These are phyloP conservation scores for Bathynomus jamesi DNA, from an alignment of 1,140 invertebrate species.

Conservation along the genomic window DNA sequence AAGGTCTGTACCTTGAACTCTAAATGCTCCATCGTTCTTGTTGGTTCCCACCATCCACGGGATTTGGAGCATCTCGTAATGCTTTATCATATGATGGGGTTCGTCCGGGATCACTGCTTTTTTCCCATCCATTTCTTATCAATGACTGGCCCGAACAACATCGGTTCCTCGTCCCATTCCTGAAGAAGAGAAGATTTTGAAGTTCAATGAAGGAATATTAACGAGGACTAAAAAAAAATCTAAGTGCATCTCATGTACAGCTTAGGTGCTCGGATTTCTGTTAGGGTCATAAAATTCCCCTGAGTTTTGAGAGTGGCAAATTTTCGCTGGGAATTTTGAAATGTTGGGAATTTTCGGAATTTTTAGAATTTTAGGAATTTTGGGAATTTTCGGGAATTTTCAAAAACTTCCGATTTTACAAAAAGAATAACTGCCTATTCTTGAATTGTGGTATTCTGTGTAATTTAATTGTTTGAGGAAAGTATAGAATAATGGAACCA, in stretches of 20 bases:
- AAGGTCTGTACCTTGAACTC: slow-evolving; percentile 28
- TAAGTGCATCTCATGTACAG: too few relatives aligned
- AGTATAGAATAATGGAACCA: background rate
- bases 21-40: slow-evolving; percentile 38
- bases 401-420: background rate
- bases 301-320: too few relatives aligned
- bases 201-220: too few relatives aligned
- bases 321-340: background rate
- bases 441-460: too few relatives aligned
- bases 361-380: background rate
- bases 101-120: slow-evolving; percentile 35
- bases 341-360: background rate
- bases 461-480: too few relatives aligned
- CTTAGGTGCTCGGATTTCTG: too few relatives aligned
- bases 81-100: slow-evolving; percentile 36
- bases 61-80: slow-evolving; percentile 36
- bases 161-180: slow-evolving; percentile 33
- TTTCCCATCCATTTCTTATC: slow-evolving; percentile 22
- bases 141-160: slow-evolving; percentile 25
- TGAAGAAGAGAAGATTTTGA: slow-evolving; percentile 11
- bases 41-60: slow-evolving; percentile 38
- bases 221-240: too few relatives aligned
- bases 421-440: background rate
- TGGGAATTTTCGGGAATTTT: background rate
- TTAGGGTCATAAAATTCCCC: too few relatives aligned